Base-by-base conservation (phyloP, 2,797 vertebrate genomes). In the Apogon hyalosoma region DNA sequence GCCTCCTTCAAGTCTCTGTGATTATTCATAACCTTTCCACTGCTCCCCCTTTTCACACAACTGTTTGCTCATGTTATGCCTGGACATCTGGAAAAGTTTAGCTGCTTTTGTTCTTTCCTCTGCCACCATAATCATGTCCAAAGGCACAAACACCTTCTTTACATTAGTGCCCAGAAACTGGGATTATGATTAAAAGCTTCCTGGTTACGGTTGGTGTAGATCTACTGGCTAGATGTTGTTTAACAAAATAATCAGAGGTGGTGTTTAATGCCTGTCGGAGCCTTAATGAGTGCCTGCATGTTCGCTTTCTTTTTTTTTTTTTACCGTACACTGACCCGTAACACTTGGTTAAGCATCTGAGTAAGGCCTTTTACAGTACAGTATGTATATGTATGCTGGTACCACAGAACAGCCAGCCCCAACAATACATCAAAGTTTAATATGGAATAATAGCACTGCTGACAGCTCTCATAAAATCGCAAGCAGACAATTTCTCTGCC, bases 31-130 rank as follows among this genome's bases (percentile, higher is more conserved):
- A 92, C 87, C 72, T 85, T 82, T 80, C 68, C 72, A 71, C 75
- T 39, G 75, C 72, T 73, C 59, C 62, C 66, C 67, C 69, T 79
- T 79, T 68, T 63, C 53, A 83, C 77, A 77, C 66, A 55, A 77
- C 75, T 80, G 79, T 84, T 86, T 82, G 49, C 74, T 72, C 67
- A 59, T 80, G 77, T 90, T 92, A 87, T 88, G 70, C 66, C 83
- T 77, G 65, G 56, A 93, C 93, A 93, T 93, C 92, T 94, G 93
- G 92, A 92, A 93, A 86, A 80, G 83, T 91, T 91, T 86, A 78
- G 43, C 73, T 73, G 68, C 76, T 88, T 92, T 90, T 87, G 75
- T 88, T 89, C 86, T 88, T 84, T 75, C 60, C 54, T 36, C 21
- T 31, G 60, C 77, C 74, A 8, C 80, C 63, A 15, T 86, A 91